phyloP scores from a whole-genome alignment of 2,797 vertebrate genomes.

The Jordanella pulchra region DNA sequence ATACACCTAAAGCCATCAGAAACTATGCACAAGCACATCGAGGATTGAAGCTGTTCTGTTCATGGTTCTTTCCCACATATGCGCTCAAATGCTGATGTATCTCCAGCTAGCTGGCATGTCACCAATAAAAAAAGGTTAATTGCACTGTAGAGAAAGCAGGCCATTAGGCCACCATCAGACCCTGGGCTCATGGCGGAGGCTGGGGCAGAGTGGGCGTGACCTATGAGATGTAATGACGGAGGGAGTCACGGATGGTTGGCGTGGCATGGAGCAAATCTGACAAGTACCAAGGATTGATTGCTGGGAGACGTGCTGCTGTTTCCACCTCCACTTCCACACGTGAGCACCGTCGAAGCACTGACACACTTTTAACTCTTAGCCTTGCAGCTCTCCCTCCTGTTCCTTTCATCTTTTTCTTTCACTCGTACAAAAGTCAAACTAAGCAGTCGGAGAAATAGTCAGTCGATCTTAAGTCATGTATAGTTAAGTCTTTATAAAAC shows the following conservation, averaged over 20 bases:
- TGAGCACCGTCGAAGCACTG: neutral
- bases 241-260: conserved; percentile 61
- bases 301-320: conserved; percentile 38
- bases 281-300: conserved; percentile 73
- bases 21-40: neutral
- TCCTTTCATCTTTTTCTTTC: neutral
- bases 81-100: conserved; percentile 40
- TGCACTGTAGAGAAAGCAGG: conserved; percentile 68
- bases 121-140: conserved; percentile 83
- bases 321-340: conserved; percentile 22
- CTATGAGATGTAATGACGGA: conserved; percentile 63
- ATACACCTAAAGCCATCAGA: conserved; percentile 11
- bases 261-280: conserved; percentile 55
- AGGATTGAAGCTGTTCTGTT: conserved; percentile 15
- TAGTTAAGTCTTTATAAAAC: neutral
- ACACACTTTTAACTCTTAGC: conserved; percentile 4
- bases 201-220: conserved; percentile 58
- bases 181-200: conserved; percentile 44
- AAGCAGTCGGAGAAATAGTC: neutral
- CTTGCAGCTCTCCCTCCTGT: neutral
- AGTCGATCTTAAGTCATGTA: neutral
- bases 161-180: conserved; percentile 73
- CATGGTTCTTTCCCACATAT: conserved; percentile 22
- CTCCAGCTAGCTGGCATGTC: conserved; percentile 68
- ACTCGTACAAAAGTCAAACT: neutral